Evolutionary conservation across 2,888 invertebrate genomes (phyloP).

Genomic region (Mythimna pallens): DNA sequence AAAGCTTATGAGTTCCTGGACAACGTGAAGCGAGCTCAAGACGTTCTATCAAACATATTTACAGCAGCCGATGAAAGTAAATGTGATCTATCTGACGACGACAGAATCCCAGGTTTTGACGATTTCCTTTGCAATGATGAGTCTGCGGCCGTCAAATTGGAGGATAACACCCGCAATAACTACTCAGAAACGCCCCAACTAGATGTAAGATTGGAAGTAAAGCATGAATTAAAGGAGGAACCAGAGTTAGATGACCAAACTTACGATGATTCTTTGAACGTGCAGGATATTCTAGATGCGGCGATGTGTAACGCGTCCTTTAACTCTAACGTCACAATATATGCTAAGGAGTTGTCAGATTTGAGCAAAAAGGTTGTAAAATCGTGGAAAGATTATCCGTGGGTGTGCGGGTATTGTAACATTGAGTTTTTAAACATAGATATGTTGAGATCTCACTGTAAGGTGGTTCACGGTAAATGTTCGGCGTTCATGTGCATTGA

Average conservation of each 20-base stretch:
- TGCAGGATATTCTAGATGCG: conserved; percentile 81
- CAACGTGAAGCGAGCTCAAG: conserved; percentile 55
- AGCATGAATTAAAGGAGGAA: conserved; percentile 81
- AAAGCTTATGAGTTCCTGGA: conserved; percentile 56
- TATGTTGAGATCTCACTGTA: conserved; percentile 91
- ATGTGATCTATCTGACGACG: conserved; percentile 75
- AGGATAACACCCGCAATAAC: conserved; percentile 46
- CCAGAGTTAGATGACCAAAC: conserved; percentile 62
- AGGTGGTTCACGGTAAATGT: conserved; percentile 91
- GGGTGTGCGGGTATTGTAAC: conserved; percentile 83
- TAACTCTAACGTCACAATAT: conserved; percentile 74
- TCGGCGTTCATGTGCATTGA: conserved; percentile 92
- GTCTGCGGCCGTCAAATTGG: conserved; percentile 64
- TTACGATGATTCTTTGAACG: conserved; percentile 72
- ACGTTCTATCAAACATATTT: conserved; percentile 72
- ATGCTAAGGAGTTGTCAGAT: conserved; percentile 79
- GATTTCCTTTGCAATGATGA: conserved; percentile 72
- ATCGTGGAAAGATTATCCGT: conserved; percentile 84
- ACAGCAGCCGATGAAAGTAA: conserved; percentile 66
- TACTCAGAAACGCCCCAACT: neutral
- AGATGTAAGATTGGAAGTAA: conserved; percentile 69
- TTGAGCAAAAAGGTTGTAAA: conserved; percentile 72
- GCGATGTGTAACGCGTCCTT: conserved; percentile 76
- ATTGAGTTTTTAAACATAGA: conserved; percentile 82
- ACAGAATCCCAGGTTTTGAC: conserved; percentile 72